Base-by-base conservation (phyloP, 2,888 invertebrate species). In the Cephus rjabovi region DNA sequence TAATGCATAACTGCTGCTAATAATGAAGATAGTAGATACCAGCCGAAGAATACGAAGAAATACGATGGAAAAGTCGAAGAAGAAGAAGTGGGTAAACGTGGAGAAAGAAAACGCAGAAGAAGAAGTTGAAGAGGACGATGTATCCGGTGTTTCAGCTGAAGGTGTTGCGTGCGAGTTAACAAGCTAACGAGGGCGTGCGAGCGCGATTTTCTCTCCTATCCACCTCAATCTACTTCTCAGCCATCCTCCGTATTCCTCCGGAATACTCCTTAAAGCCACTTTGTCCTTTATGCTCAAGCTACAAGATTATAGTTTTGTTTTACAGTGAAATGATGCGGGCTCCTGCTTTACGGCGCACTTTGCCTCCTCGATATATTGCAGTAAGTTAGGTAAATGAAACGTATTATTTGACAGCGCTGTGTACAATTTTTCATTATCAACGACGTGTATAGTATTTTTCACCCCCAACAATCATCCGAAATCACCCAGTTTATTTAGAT, bases 111-210 rank as follows among this genome's bases (percentile, higher is more conserved):
- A 37, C 68, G 75, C 31, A 30, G 40, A n/a, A 77, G n/a, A 77
- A 75, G 31, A 70, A 70, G 69, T 34, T 23, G 85, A 87, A 83
- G 83, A 85, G 87, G 87, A 88, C 86, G 86, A 85, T 87, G 86
- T 91, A 91, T 90, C 90, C 90, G 91, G 91, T 90, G 89, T 90
- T 90, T 85, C 88, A 90, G 90, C 87, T 87, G 86, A 88, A 90
- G 90, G 91, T 91, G 91, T 91, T 91, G 91, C 91, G 91, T 91
- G 91, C 90, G 87, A 90, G 89, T 91, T 91, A 91, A 91, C 91
- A 90, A 91, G 91, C 90, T 90, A 91, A 91, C 91, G 90, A 91
- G 89, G 91, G 88, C 88, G 89, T 89, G 89, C 90, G 91, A 89
- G 89, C 86, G 90, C 91, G 91, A 91, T 91, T 91, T 91, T 91